Evolutionary conservation across 1,140 invertebrate species (phyloP), one percentile per base, ranked within the genome.

Genomic region (Camponotus vicinus): DNA sequence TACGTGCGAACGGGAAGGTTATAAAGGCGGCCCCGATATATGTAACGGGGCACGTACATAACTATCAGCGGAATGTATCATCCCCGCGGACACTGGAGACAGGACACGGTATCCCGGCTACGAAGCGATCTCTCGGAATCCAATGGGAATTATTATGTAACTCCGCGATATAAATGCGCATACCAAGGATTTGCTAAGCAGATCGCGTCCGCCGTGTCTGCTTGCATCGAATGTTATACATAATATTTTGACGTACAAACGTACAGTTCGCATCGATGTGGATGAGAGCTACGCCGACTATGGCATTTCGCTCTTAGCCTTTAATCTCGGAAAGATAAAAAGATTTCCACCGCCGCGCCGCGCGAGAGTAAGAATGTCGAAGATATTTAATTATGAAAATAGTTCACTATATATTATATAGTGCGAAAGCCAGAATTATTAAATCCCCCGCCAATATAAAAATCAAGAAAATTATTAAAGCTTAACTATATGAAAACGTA

Each of bases 101-200:
- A 88, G 88, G 85, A 92, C 90, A 89, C 85, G 90, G 91, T 92
- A 92, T 92, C 79, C 91, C 27, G 40, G 64, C 71, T 84, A 78
- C 80, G 73, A 90, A 83, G 86, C 90, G 77, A 92, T 91, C 90
- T 77, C 86, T 82, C 82, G 40, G 52, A 90, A 92, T 89, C 90
- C 91, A 86, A 90, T 85, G 90, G 87, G 88, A 92, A 92, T 92
- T 91, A 92, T 92, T 92, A 90, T 87, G 90, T 91, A 91, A 89
- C 88, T 49, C 80, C 75, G 37, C 80, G 87, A 89, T 90, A 90
- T 90, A 92, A 92, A 91, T 77, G 83, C 18, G 49, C 49, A 6
- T 85, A 84, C 64, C 78, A 77, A 78, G 88, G 69, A 88, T 90
- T 91, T 73, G 69, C 73, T 55, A 59, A 76, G 59, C n/a, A 40